These are phyloP conservation scores for Apamea crenata DNA, from an alignment of 2,888 invertebrate genomes.

Conservation along the genomic window DNA sequence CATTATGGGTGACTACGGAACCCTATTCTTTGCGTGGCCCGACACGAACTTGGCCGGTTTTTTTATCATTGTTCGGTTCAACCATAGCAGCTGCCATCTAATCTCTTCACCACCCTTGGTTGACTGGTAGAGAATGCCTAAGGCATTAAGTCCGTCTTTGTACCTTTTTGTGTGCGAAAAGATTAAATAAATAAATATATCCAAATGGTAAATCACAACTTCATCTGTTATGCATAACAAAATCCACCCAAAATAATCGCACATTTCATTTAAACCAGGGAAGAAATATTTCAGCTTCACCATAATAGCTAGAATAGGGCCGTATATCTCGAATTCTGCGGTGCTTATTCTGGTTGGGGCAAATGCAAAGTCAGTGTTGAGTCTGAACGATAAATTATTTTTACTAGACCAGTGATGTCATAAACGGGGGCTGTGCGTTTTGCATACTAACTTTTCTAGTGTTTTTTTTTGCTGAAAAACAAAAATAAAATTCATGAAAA, in stretches of 20 bases:
- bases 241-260: constrained; percentile 46
- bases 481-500: constrained; percentile 45
- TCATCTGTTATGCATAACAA: constrained; percentile 27
- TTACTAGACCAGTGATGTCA: constrained; percentile 55
- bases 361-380: constrained; percentile 68
- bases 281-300: constrained; percentile 55
- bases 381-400: constrained; percentile 77
- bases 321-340: constrained; percentile 65
- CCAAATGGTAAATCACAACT: constrained; percentile 24
- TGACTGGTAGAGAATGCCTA: too few relatives aligned
- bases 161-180: too few relatives aligned
- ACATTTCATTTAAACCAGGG: constrained; percentile 35
- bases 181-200: too few relatives aligned
- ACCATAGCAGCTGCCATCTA: too few relatives aligned
- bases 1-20: too few relatives aligned
- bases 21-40: too few relatives aligned
- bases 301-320: constrained; percentile 61
- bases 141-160: too few relatives aligned
- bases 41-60: too few relatives aligned
- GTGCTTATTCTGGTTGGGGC: constrained; percentile 63
- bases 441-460: constrained; percentile 36
- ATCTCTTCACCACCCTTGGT: too few relatives aligned
- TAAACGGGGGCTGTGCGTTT: constrained; percentile 48
- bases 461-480: constrained; percentile 10
- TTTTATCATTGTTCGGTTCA: too few relatives aligned